Evolutionary conservation across 2,797 vertebrate species (phyloP).

Genomic region (Anguilla marmorata): DNA sequence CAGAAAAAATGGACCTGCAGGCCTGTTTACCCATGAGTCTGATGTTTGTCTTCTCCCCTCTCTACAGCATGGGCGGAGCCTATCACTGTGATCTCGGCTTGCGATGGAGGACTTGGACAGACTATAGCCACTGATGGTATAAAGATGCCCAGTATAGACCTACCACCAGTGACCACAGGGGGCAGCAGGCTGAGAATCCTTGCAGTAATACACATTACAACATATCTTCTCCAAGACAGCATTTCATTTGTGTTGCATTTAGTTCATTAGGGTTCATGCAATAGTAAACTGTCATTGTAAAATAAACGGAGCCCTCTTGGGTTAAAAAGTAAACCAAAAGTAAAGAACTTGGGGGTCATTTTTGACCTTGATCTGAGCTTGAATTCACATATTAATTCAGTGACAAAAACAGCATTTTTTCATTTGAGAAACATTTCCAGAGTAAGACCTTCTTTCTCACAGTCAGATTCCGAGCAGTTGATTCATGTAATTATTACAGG

Average conservation of each 20-base stretch:
- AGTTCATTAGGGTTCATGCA: background rate
- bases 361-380: no score
- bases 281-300: background rate
- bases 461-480: no score
- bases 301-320: background rate
- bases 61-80: background rate
- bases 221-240: background rate
- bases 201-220: background rate
- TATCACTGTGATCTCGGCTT: background rate
- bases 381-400: no score
- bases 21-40: no score
- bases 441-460: no score
- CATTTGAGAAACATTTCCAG: no score
- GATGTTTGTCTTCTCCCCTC: background rate
- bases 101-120: slow-evolving; percentile 4
- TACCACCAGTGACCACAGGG: background rate
- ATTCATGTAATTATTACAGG: no score
- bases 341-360: no score
- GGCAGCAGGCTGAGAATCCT: background rate
- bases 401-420: no score
- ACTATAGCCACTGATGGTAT: background rate
- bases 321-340: no score
- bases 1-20: no score
- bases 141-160: background rate
- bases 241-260: background rate